Base-by-base conservation (phyloP, 2,888 invertebrate species). In the Meiosimyza decipiens region DNA sequence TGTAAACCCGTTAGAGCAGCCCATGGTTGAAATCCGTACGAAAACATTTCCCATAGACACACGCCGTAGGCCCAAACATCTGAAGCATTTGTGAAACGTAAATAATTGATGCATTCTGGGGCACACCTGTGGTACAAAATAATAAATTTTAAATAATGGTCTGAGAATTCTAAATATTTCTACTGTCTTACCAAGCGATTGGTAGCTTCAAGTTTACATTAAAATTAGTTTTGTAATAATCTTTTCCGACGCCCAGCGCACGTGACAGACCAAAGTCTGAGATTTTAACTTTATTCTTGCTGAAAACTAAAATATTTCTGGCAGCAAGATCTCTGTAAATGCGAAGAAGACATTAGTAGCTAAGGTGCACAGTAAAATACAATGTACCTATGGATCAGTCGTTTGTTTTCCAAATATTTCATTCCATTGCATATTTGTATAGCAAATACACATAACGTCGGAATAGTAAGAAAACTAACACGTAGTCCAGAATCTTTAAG, bases 11-110 rank as follows among this genome's bases (percentile, higher is more conserved):
- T 97, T 68, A 96, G 90, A 0, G 96, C 97, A 0, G 95, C 95
- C 99, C 99, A 99, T 0, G 99, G 99, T 86, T 98, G 98, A 85
- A 97, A 96, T 1, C 99, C 99, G 83, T 98, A 99, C 0, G 97
- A 96, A 86, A 99, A 99, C 96, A 99, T 96, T 87, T 99, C 99
- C 99, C 99, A 99, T 0, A 99, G 89, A n/a, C 98, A 97, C 0
- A 98, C 96, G 4, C 96, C 99, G 85, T 94, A 99, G 0, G 99
- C 97, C 99, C 99, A 99, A 0, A 98, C 97, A 84, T 99, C 99
- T 72, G 97, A 97, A 7, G 98, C 93, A 9, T 97, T 95, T 1
- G 99, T 99, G 86, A 99, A 99, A 73, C 96, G 92, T 74, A 99
- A 89, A 86, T 95, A 98, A 78, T 96, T 94, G 80, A 99, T 98